Conservation (phyloP, 2,797 vertebrate species). For the Acridotheres tristis region DNA sequence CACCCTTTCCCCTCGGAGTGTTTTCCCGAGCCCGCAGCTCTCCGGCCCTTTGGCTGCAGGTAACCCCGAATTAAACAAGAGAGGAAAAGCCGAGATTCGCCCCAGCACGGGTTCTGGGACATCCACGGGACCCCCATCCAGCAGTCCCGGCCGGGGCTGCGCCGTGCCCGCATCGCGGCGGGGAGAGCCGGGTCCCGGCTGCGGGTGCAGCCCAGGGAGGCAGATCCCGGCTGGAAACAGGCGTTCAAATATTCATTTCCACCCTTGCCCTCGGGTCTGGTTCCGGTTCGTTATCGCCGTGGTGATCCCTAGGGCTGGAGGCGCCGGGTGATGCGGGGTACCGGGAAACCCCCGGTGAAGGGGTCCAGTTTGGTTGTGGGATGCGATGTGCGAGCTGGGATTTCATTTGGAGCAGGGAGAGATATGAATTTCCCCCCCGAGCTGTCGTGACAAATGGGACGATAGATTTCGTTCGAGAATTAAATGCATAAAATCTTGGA, state of each 20-base stretch:
- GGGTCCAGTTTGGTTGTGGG: neutral
- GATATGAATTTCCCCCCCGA: neutral
- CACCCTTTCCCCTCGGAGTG: accelerated
- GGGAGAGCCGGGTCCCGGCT: neutral
- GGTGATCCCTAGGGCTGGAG: neutral
- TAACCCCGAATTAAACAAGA: no score
- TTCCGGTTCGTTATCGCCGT: neutral
- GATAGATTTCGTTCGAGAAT: neutral
- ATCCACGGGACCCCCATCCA: neutral
- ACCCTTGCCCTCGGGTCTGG: accelerated
- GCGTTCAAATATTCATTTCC: accelerated
- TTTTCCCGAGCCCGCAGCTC: neutral
- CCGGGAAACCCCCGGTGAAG: neutral
- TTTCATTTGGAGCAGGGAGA: neutral
- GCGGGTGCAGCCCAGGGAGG: neutral
- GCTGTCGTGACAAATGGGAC: accelerated
- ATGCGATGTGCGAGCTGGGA: neutral
- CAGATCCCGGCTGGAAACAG: neutral
- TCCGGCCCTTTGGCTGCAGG: neutral
- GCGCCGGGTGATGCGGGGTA: neutral
- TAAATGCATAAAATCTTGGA: neutral
- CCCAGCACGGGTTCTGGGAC: neutral
- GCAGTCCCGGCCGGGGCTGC: neutral
- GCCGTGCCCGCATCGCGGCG: neutral
- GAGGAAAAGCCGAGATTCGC: neutral